A percentile compares a stretch with the other conserved stretches of the same genome.
These are phyloP conservation scores for Lophius piscatorius DNA, from an alignment of 2,113 vertebrate species.

Conservation along the genomic window DNA sequence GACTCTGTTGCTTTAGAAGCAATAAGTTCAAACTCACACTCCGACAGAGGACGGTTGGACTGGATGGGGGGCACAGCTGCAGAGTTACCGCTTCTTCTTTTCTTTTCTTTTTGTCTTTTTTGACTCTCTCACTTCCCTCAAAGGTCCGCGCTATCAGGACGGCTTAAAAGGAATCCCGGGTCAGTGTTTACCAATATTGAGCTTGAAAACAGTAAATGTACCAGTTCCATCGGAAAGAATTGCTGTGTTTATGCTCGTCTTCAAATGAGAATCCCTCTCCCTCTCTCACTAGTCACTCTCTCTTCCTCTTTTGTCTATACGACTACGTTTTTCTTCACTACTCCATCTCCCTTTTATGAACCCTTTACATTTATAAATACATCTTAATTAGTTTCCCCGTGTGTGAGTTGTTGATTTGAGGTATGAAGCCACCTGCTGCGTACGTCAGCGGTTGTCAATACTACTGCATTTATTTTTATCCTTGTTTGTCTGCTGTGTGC, in stretches of 20 bases:
- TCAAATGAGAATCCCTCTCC: too few species aligned
- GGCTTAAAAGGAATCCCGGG: background rate
- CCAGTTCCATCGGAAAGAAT: too few species aligned
- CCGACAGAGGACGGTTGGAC: too few species aligned
- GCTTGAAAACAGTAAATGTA: background rate
- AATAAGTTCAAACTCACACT: too few species aligned
- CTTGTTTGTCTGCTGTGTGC: slow-evolving; percentile 28
- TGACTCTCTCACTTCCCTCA: background rate
- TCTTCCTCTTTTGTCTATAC: background rate
- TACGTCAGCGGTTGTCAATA: slow-evolving; percentile 41
- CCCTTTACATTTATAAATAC: background rate
- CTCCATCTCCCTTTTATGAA: too few species aligned
- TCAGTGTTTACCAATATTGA: background rate
- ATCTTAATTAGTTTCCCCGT: slow-evolving; percentile 16
- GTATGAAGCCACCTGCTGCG: slow-evolving; percentile 16
- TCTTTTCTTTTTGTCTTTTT: too few species aligned
- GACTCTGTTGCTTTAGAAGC: too few species aligned
- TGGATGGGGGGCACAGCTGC: too few species aligned
- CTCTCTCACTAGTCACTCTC: too few species aligned
- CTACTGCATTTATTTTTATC: slow-evolving; percentile 16
- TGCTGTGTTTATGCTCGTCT: too few species aligned
- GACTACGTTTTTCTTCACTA: background rate
- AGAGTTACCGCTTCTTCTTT: background rate
- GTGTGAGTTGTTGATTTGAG: slow-evolving; percentile 11
- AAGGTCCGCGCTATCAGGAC: background rate